Conservation (phyloP, 2,797 vertebrate genomes). For the Masticophis lateralis region DNA sequence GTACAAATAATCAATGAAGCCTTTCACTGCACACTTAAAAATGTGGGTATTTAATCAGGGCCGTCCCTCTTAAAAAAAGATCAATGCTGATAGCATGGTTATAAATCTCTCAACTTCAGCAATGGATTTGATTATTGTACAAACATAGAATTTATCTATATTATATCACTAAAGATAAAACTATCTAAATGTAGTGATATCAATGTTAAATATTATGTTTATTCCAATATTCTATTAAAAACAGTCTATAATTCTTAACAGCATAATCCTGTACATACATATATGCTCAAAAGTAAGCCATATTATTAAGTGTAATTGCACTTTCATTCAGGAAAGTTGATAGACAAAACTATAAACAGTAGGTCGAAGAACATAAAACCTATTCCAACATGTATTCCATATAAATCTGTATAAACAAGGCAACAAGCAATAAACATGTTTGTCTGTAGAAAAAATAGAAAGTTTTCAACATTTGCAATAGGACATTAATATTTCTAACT, state of each 20-base stretch:
- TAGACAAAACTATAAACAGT: not conserved
- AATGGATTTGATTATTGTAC: constrained; percentile 3
- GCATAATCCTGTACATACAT: not conserved
- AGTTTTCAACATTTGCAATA: not conserved
- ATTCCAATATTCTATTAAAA: not conserved
- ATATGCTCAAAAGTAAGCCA: not conserved
- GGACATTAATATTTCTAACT: not conserved
- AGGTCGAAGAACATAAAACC: not conserved
- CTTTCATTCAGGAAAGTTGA: not conserved
- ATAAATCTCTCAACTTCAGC: constrained; percentile 15
- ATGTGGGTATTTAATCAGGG: constrained; percentile 24
- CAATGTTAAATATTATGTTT: not conserved
- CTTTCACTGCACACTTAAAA: constrained; percentile 24
- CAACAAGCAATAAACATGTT: not conserved
- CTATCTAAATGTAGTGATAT: not conserved
- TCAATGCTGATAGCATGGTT: constrained; percentile 10
- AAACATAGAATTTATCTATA: not conserved
- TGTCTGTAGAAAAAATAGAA: not conserved
- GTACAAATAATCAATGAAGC: constrained; percentile 32
- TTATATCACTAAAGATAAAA: not conserved
- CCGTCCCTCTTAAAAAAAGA: constrained; percentile 7
- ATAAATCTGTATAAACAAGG: not conserved
- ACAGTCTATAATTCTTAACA: not conserved
- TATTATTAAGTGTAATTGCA: not conserved
- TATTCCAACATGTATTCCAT: not conserved